Evolutionary conservation across 2,113 vertebrate species (phyloP), one percentile per base, ranked within the genome.

Genomic region (Neogobius melanostomus): DNA sequence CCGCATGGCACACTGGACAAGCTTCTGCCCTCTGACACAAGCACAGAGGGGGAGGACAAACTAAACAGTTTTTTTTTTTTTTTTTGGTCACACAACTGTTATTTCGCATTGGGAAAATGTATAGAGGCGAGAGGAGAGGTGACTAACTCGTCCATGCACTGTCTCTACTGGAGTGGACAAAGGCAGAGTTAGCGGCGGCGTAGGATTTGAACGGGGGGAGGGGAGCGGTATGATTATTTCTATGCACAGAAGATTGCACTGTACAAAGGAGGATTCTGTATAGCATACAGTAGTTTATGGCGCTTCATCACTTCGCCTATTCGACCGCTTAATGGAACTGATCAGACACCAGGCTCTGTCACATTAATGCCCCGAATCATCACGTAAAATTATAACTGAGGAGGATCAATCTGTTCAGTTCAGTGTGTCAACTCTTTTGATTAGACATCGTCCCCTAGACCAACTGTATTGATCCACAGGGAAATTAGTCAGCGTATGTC

Each of bases 11-110:
- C 84, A 80, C 86, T 85, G 87, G 88, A 85, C 87, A 71, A 77
- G 70, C 85, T 85, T 82, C 84, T 90, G 84, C 81, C 85, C 88
- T 89, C 80, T 88, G 85, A 91, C 89, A 87, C 69, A 84, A 86
- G 69, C 76, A 68, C 64, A 65, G 75, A 63, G 82, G 80, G 81
- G 8, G 9, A 64, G 61, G 59, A 49, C 45, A 64, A 66, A 64
- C 51, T 61, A 69, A 61, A 16, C 59, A 9, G 54, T 42, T 57
- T 60, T 59, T 81, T 72, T 82, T 81, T 83, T 36, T 81, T 83
- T 68, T 3, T 36, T 36, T 36, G 1, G 28, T 36, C 28, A 36
- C 76, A 54, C 69, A 79, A 81, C 64, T 81, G 70, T 85, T 77
- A 36, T 83, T 68, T 56, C 54, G 59, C 67, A 45, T 51, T 72